Evolutionary conservation across 2,888 invertebrate genomes (phyloP), one percentile per base, ranked within the genome.

Genomic region (Leistus spinibarbis): DNA sequence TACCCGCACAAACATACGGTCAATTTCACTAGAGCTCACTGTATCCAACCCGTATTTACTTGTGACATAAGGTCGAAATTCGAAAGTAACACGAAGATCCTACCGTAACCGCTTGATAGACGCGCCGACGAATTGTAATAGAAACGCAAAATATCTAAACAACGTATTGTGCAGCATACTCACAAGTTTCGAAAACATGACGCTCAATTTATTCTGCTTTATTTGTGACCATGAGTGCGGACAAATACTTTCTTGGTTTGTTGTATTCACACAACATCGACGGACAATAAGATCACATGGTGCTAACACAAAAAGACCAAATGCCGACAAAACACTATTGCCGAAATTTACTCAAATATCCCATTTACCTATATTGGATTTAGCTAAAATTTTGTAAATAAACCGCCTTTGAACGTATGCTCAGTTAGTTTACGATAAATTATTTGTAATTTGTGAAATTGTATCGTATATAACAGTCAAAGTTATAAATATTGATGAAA

Each of bases 1-100:
- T 79, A 71, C 77, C 77, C 67, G 73, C 7, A 76, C 27, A 63
- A 10, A 20, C 19, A 17, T 56, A 72, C 66, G 72, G 72, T 72
- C 72, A 72, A 65, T 72, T 72, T 66, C 72, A 72, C 72, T 65
- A 13, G 57, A 72, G 20, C 23, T 40, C 9, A 56, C 65, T 24
- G 23, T 40, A 56, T 13, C 4, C 3, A 9, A 9, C 3, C 57
- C n/a, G n/a, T 56, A 27, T 16, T 2, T 7, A 16, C 24, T 13
- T 13, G 7, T 13, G 16, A 13, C 66, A 40, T 72, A 72, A 66
- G 56, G 24, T 9, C 19, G 65, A 24, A 5, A 57, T 27, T 72
- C 65, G 54, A 19, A 20, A 0, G 60, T 9, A 17, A 22, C 19
- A 0, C 9, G 19, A 66, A 19, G 19, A 16, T 16, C 16, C 20